Percentiles rank a stretch among this genome's conserved stretches.
Evolutionary conservation across 2,797 vertebrate genomes (phyloP).

Genomic region (Leptodactylus fallax): DNA sequence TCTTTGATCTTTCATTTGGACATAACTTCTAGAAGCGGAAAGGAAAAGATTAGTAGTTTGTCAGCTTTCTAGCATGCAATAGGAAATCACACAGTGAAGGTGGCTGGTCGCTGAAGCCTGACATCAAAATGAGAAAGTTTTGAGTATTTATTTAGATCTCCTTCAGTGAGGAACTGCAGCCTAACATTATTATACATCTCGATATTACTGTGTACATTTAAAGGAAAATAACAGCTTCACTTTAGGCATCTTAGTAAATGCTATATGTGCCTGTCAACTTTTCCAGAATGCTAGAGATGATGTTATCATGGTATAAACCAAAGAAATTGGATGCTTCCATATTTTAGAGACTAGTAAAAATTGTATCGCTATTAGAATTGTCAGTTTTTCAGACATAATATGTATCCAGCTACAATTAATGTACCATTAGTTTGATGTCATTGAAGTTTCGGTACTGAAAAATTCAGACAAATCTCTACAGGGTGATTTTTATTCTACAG

Average conservation of each 20-base stretch:
- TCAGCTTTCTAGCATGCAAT: slow-evolving; percentile 8
- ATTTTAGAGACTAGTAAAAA: neutral
- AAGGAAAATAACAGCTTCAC: neutral
- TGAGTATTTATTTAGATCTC: slow-evolving; percentile 14
- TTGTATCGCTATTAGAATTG: too few relatives aligned
- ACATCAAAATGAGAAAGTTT: slow-evolving; percentile 37
- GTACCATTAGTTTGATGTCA: too few relatives aligned
- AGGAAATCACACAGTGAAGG: slow-evolving; percentile 11
- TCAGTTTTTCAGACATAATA: too few relatives aligned
- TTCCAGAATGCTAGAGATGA: too few relatives aligned
- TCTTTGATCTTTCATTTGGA: slow-evolving; percentile 45
- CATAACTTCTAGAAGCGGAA: slow-evolving; percentile 6
- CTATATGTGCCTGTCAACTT: neutral
- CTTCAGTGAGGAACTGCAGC: neutral
- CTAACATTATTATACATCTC: neutral
- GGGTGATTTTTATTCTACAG: too few relatives aligned
- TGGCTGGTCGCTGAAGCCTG: slow-evolving; percentile 9
- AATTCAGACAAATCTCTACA: too few relatives aligned
- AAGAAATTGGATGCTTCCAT: neutral
- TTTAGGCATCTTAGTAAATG: neutral
- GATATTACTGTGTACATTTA: neutral
- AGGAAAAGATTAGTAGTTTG: slow-evolving; percentile 38
- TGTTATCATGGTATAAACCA: neutral
- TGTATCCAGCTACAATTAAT: too few relatives aligned
- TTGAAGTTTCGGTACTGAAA: too few relatives aligned